A percentile compares a stretch with the other conserved stretches of the same genome.
phyloP scores from a whole-genome alignment of 2,113 vertebrate genomes.

The Synchiropus splendidus region DNA sequence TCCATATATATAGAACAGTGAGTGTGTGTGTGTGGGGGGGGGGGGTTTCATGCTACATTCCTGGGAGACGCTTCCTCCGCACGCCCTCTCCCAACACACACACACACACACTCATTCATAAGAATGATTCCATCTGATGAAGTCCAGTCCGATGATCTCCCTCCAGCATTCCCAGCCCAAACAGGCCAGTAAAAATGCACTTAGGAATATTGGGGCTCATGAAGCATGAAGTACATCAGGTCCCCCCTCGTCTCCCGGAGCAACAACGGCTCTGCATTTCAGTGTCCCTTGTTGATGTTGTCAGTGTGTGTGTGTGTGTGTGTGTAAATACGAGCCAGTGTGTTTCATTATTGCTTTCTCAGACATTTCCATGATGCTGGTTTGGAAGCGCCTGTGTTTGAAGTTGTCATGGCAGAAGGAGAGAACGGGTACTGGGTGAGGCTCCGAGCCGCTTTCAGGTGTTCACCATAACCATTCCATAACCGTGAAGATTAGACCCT shows the following conservation, averaged over 20 bases:
- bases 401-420: background rate
- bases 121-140: background rate
- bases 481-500: no score
- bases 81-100: background rate
- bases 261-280: conserved; percentile 1
- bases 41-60: conserved; percentile 21
- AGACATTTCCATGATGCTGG: conserved; percentile 41
- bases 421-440: background rate
- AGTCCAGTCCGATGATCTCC: conserved; percentile 3
- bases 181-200: conserved; percentile 14
- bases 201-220: conserved; percentile 1
- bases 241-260: background rate
- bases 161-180: conserved; percentile 23
- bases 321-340: conserved; percentile 32
- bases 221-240: background rate
- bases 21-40: conserved; percentile 5
- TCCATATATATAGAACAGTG: conserved; percentile 7
- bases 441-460: conserved; percentile 17
- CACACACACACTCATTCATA: background rate
- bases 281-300: background rate
- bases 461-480: background rate
- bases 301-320: conserved; percentile 11
- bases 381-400: no score
- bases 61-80: conserved; percentile 9
- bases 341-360: conserved; percentile 14